Percentiles rank a stretch among this genome's conserved stretches.
phyloP scores from a whole-genome alignment of 1,140 invertebrate genomes.

The Trichonephila clavata region DNA sequence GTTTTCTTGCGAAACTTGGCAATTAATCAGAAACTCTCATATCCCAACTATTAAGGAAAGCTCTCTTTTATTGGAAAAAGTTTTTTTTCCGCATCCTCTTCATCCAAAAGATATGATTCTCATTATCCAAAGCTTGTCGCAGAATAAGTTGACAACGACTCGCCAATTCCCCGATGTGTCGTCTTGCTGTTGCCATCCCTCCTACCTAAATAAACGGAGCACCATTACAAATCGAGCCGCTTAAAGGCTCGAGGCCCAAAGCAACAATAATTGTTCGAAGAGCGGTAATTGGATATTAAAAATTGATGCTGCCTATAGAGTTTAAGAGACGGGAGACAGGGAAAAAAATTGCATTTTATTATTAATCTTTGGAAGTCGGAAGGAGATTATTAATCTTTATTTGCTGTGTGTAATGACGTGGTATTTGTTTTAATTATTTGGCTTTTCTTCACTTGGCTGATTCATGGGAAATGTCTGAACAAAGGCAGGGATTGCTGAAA shows the following conservation, averaged over 20 bases:
- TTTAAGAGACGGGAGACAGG: background rate
- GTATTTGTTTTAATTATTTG: constrained; percentile 70
- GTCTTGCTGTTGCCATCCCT: background rate
- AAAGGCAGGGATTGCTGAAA: background rate
- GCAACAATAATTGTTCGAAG: constrained; percentile 64
- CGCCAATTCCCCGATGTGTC: constrained; percentile 33
- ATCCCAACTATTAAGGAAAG: constrained; percentile 13
- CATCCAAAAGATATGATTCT: background rate
- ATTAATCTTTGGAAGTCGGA: constrained; percentile 54
- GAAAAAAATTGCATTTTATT: constrained; percentile 56
- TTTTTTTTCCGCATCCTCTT: too few relatives aligned
- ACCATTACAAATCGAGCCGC: constrained; percentile 24
- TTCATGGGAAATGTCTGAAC: background rate
- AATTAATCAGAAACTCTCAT: background rate
- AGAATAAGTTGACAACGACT: constrained; percentile 48
- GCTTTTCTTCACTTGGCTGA: background rate
- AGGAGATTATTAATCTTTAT: constrained; percentile 65
- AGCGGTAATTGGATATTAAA: constrained; percentile 72
- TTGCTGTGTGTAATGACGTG: constrained; percentile 62
- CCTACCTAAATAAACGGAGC: constrained; percentile 54
- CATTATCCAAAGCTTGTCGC: background rate
- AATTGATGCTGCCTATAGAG: constrained; percentile 28
- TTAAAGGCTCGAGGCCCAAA: constrained; percentile 28
- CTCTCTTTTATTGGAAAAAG: background rate
- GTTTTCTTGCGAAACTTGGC: background rate